phyloP scores from a whole-genome alignment of 2,888 invertebrate species.

The Ceratothoa steindachneri region DNA sequence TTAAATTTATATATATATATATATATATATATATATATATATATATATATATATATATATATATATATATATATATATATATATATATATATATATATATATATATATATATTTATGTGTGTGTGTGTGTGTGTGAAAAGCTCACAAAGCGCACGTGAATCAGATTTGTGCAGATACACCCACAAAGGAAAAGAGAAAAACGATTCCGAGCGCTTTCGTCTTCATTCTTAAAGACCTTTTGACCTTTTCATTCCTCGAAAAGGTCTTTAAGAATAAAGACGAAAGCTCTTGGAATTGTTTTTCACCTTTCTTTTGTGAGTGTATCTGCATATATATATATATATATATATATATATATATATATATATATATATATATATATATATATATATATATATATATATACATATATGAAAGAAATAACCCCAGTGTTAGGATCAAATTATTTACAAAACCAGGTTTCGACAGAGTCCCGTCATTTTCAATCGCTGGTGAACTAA shows the following conservation, averaged over 20 bases:
- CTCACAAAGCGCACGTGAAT: not conserved
- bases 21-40: not conserved
- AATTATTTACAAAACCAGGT: too few species aligned
- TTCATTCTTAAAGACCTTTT: too few species aligned
- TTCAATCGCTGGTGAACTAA: too few species aligned
- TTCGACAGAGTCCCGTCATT: too few species aligned
- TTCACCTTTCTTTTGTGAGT: too few species aligned
- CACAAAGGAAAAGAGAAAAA: not conserved
- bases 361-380: not conserved
- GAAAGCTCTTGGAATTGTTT: too few species aligned
- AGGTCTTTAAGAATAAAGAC: too few species aligned
- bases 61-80: not conserved
- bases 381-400: constrained; percentile 12
- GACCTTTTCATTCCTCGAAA: too few species aligned
- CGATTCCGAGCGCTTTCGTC: too few species aligned
- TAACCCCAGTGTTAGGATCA: too few species aligned
- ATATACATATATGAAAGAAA: too few species aligned
- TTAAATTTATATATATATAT: not conserved
- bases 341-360: not conserved
- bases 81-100: not conserved
- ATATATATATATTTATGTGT: not conserved
- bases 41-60: not conserved
- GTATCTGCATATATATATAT: not conserved
- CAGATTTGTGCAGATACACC: not conserved
- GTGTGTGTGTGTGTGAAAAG: not conserved